Evolutionary conservation across 2,113 vertebrate species (phyloP).

Genomic region (Raphicerus campestris): DNA sequence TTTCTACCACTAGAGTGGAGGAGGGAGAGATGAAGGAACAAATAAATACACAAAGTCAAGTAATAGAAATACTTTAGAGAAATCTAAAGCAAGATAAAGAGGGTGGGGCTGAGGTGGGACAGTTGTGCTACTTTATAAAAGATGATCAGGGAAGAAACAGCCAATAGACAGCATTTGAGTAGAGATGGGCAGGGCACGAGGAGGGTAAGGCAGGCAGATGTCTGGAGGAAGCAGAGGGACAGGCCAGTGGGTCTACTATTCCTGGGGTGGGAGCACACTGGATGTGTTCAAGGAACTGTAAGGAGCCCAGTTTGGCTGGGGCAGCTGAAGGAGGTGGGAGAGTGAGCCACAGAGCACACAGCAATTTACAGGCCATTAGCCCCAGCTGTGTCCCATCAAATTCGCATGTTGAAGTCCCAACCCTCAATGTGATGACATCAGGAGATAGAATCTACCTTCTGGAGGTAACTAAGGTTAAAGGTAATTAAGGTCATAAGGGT

Average conservation of each 20-base stretch:
- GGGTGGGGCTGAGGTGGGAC: background rate
- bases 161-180: background rate
- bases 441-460: background rate
- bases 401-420: background rate
- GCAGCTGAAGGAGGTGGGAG: background rate
- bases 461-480: background rate
- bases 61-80: background rate
- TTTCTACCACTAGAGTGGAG: background rate
- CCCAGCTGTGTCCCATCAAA: background rate
- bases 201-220: fast-evolving
- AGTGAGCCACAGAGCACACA: background rate
- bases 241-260: too few species aligned
- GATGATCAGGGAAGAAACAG: background rate
- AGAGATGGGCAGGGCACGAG: background rate
- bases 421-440: background rate
- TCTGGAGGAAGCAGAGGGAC: background rate
- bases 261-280: background rate
- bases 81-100: background rate
- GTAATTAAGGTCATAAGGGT: background rate
- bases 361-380: background rate
- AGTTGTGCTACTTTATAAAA: background rate
- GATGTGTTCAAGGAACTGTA: background rate
- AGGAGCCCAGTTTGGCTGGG: background rate
- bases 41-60: background rate
- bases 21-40: background rate